Base-by-base conservation (phyloP, 2,888 invertebrate species). In the Liposcelis brunnea region DNA sequence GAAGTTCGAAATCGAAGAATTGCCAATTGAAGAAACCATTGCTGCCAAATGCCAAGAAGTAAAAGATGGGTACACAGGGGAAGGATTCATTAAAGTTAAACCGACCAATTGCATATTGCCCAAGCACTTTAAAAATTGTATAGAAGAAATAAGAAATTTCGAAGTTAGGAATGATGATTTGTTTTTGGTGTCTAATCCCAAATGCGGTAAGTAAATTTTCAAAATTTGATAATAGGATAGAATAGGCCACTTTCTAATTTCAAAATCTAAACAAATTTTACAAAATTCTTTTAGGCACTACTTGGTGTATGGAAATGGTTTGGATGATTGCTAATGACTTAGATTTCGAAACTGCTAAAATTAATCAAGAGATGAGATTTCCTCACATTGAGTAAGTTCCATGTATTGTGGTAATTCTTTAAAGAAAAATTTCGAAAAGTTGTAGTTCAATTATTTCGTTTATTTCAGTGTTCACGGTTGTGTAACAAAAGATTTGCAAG, bases 141-240 rank as follows among this genome's bases (percentile, higher is more conserved):
- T 46, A 6, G 47, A 52, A 7, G 49, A 49, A 35, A 54, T 59
- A 26, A 45, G 53, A 15, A 48, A 55, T 6, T 58, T 59, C 43
- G 47, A 54, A 38, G 51, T 56, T 1, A 47, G 55, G 10, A 50
- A 53, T 18, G 56, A 58, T 40, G 59, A 59, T 40, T 49, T 56
- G 19, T 59, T 55, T 55, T 51, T 59, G 7, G 51, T 54, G 2
- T 54, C 57, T 5, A 58, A 54, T 42, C 58, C 58, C 0, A 59
- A 59, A 50, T 55, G 55, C 37, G 59, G 58, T 57, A 49, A 52
- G 49, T 36, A 31, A 15, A 1, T 11, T 42, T 18, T 15, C 35
- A 11, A 3, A 7, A 33, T 14, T 11, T n/a, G n/a, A n/a, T n/a
- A n/a, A n/a, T n/a, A n/a, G n/a, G n/a, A n/a, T n/a, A n/a, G n/a